phyloP scores from a whole-genome alignment of 2,797 vertebrate species.

The Phrynocephalus vlangalii region DNA sequence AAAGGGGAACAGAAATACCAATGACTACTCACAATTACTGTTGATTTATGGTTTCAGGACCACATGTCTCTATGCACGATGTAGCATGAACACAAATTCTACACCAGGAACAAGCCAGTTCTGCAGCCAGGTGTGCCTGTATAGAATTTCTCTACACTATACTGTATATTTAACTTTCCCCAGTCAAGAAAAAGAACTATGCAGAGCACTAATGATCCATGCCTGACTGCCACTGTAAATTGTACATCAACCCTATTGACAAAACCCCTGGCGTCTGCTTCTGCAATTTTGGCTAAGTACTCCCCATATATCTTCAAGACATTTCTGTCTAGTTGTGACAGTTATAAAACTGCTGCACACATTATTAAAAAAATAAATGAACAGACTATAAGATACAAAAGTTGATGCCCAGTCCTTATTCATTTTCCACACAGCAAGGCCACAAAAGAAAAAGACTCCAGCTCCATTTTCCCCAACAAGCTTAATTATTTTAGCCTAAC shows the following conservation, averaged over 20 bases:
- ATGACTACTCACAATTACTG: background rate
- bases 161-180: background rate
- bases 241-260: background rate
- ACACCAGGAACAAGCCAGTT: background rate
- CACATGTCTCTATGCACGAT: background rate
- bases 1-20: background rate
- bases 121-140: background rate
- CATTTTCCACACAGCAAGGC: background rate
- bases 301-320: background rate
- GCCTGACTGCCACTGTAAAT: background rate
- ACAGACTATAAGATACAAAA: too few relatives aligned
- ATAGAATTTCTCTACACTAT: background rate
- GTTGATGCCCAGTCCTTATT: background rate
- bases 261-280: background rate
- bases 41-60: background rate
- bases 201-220: background rate
- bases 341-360: background rate
- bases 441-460: background rate
- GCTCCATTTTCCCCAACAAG: too few relatives aligned
- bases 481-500: too few relatives aligned
- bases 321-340: background rate
- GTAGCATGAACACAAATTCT: background rate
- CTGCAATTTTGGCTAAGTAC: background rate
- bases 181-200: background rate
- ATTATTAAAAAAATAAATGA: background rate